Base-by-base conservation (phyloP, 1,140 invertebrate species). In the Metopolophium dirhodum region DNA sequence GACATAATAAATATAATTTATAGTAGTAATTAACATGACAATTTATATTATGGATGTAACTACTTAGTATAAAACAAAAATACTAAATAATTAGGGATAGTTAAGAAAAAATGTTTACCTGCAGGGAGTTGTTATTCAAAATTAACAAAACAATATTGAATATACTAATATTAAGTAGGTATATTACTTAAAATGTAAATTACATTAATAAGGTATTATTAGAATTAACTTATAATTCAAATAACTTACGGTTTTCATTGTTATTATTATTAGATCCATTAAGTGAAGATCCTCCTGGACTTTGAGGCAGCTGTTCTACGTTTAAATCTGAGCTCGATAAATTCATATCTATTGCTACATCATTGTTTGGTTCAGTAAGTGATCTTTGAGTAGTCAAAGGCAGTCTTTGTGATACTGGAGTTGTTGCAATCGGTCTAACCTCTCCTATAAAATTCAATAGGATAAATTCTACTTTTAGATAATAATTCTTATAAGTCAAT, bases 241-340 rank as follows among this genome's bases (percentile, higher is more conserved):
- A 88, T n/a, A n/a, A 93, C 91, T 86, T 85, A 93, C 91, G 91
- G 41, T 93, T 93, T 85, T 93, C 91, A 83, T 82, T 89, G 49
- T 91, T 93, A 37, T 93, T 93, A 94, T 93, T 93, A 92, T 88
- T 90, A 94, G 94, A 94, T 95, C 94, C 88, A 95, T 94, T 94
- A 95, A 94, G 93, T 95, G 95, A 88, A 94, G 94, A 94, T 94
- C 94, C 94, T 94, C 94, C 94, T 94, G 94, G 49, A 83, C 82
- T 83, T 35, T 23, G 54, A 91, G 88, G 82, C 91, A 90, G 85
- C 90, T 94, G 68, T 91, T 88, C 87, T 94, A 93, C 90, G 87
- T 94, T 94, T 94, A 94, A 49, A 94, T 94, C 94, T 95, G 94
- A 93, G 54, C 41, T 93, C 11, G 91, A 45, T 26, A 93, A 93